Percentiles rank a stretch among this genome's conserved stretches.
Conservation (phyloP, 2,113 vertebrate genomes). For the Dascyllus trimaculatus region DNA sequence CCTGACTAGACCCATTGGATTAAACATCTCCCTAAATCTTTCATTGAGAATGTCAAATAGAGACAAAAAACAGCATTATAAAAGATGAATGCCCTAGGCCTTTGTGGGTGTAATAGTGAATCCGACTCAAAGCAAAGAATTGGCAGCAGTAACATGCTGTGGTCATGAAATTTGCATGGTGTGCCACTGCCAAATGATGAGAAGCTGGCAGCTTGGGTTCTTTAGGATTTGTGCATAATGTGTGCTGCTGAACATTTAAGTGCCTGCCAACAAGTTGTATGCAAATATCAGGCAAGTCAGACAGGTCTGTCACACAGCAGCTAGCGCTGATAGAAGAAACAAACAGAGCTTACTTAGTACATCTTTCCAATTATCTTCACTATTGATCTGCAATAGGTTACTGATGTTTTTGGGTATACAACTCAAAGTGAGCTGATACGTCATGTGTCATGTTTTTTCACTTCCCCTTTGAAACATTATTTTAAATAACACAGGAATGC, state of each 20-base stretch:
- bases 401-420: constrained; percentile 1
- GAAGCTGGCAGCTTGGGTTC: constrained; percentile 49
- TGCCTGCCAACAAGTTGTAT: constrained; percentile 71
- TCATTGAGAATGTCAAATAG: constrained; percentile 52
- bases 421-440: constrained; percentile 33
- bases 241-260: constrained; percentile 66
- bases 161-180: constrained; percentile 80
- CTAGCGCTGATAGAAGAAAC: neutral
- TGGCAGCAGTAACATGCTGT: constrained; percentile 67
- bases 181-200: constrained; percentile 68
- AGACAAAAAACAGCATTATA: constrained; percentile 65
- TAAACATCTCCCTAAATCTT: constrained; percentile 65
- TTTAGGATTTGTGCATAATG: constrained; percentile 46
- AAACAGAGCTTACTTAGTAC: neutral
- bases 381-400: constrained; percentile 18
- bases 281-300: constrained; percentile 33
- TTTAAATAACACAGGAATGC: constrained; percentile 51
- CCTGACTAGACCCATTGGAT: constrained; percentile 69
- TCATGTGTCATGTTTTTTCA: constrained; percentile 52
- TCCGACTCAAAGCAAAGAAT: constrained; percentile 59
- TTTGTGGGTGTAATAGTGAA: constrained; percentile 71
- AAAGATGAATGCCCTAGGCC: constrained; percentile 67
- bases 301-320: constrained; percentile 12
- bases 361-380: constrained; percentile 35
- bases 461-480: constrained; percentile 59